Base-by-base conservation (phyloP, 2,113 vertebrate species). In the Neodontobutis hainanensis region DNA sequence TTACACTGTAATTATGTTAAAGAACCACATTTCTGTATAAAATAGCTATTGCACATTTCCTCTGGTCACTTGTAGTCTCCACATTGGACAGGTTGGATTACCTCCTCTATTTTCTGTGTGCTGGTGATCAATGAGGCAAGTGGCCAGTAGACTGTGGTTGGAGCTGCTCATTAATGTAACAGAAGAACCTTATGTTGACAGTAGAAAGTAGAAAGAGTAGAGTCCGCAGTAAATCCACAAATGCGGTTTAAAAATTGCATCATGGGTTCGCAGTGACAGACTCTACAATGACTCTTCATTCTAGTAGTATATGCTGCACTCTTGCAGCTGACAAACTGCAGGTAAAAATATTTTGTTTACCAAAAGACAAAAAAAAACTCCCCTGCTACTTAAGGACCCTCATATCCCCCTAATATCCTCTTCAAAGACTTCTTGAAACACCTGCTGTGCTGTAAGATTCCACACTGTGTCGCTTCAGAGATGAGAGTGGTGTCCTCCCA, bases 91-190 rank as follows among this genome's bases (percentile, higher is more conserved):
- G 59, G 80, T 82, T 82, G n/a, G n/a, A n/a, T n/a, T n/a, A n/a
- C n/a, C n/a, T n/a, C n/a, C n/a, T n/a, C n/a, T 82, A 3, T 66
- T 75, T 75, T 32, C 73, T 79, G 71, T 73, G 61, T 14, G 70
- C 74, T 49, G 38, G 48, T 75, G 80, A 86, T 89, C 83, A 75
- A 81, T 87, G 85, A 81, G 75, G 81, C 68, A 50, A 56, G 45
- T 45, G 60, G 68, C 72, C 86, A 75, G 34, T 47, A 75, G 81
- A 78, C 38, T 44, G 27, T 44, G 61, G 70, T 75, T 68, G 16
- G 53, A 70, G 73, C 78, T 76, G 77, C 67, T 88, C 81, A 87
- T 88, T 88, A 80, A 82, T 85, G 51, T 36, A 11, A 35, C 56
- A 60, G 40, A 59, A 58, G 75, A 58, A 50, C 46, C 34, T 6